Evolutionary conservation across 2,888 invertebrate genomes (phyloP).

Genomic region (Noctua janthe): DNA sequence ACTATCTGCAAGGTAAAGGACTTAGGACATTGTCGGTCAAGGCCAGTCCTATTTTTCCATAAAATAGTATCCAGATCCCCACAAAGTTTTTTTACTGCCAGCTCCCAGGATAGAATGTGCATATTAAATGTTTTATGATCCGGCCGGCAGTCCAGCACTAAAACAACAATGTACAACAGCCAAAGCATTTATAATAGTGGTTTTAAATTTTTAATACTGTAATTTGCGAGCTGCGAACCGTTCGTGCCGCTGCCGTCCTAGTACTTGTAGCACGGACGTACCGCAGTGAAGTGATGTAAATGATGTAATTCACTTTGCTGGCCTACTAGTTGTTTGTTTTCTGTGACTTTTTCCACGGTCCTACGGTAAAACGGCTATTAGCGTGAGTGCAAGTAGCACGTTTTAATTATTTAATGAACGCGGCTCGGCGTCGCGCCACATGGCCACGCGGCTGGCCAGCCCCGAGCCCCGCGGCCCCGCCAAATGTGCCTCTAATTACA

Average conservation of each 20-base stretch:
- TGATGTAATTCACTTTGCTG: constrained; percentile 70
- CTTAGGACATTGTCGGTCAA: constrained; percentile 14
- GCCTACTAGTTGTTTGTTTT: constrained; percentile 72
- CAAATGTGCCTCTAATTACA: constrained; percentile 85
- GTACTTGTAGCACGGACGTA: constrained; percentile 67
- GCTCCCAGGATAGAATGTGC: constrained; percentile 61
- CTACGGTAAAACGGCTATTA: constrained; percentile 71
- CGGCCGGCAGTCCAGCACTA: constrained; percentile 71
- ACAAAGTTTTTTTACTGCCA: constrained; percentile 53
- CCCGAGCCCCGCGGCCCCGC: constrained; percentile 71
- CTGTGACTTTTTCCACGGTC: constrained; percentile 67
- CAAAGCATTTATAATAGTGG: constrained; percentile 79
- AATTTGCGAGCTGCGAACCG: constrained; percentile 78
- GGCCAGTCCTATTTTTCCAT: constrained; percentile 14
- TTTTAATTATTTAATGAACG: constrained; percentile 81
- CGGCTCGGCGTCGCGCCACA: constrained; percentile 67
- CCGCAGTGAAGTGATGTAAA: constrained; percentile 70
- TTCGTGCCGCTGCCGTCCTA: constrained; percentile 66
- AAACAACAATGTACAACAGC: constrained; percentile 80
- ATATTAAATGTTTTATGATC: constrained; percentile 79
- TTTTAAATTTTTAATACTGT: constrained; percentile 83
- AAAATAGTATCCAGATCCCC: not conserved
- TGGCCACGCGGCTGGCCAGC: constrained; percentile 67
- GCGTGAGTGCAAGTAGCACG: constrained; percentile 72
- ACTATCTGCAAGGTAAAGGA: not conserved